These are phyloP conservation scores for Drosophila chauvacae DNA, from an alignment of 1,140 invertebrate genomes.

Conservation along the genomic window DNA sequence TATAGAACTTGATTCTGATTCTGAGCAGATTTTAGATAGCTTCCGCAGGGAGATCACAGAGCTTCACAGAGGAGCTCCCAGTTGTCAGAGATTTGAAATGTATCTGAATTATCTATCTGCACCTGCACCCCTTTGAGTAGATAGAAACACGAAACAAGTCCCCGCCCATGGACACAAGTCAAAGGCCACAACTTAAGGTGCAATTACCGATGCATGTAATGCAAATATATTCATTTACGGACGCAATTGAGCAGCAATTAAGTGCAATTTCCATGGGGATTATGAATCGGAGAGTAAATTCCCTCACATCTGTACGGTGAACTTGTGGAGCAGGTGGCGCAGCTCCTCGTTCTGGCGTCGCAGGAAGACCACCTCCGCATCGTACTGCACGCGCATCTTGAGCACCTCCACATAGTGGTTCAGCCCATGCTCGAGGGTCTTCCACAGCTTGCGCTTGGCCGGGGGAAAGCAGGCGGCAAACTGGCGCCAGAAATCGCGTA, in stretches of 20 bases:
- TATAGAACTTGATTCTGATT: not conserved
- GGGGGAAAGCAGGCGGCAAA: conserved; percentile 84
- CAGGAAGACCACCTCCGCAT: conserved; percentile 85
- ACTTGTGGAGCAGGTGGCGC: conserved; percentile 85
- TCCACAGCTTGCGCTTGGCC: conserved; percentile 86
- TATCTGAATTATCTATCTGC: not conserved
- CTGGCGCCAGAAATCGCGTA: conserved; percentile 68
- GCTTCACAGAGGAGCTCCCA: too few relatives aligned
- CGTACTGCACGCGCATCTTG: conserved; percentile 85
- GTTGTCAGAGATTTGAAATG: too few relatives aligned
- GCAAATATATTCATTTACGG: conserved; percentile 1
- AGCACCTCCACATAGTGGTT: conserved; percentile 86
- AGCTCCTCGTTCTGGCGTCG: conserved; percentile 86
- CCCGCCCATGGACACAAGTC: not conserved
- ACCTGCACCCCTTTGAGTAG: not conserved
- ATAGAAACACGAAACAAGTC: too few relatives aligned
- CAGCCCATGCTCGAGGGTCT: conserved; percentile 85
- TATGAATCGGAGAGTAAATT: not conserved
- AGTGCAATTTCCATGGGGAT: not conserved
- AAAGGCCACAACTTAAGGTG: not conserved
- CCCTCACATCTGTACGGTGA: conserved; percentile 44
- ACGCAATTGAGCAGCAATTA: conserved; percentile 15
- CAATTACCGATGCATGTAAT: conserved; percentile 4
- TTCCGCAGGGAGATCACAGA: not conserved
- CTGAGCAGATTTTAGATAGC: not conserved